A percentile compares a stretch with the other conserved stretches of the same genome.
Conservation (phyloP, 2,113 vertebrate species). For the Marmota monax region DNA sequence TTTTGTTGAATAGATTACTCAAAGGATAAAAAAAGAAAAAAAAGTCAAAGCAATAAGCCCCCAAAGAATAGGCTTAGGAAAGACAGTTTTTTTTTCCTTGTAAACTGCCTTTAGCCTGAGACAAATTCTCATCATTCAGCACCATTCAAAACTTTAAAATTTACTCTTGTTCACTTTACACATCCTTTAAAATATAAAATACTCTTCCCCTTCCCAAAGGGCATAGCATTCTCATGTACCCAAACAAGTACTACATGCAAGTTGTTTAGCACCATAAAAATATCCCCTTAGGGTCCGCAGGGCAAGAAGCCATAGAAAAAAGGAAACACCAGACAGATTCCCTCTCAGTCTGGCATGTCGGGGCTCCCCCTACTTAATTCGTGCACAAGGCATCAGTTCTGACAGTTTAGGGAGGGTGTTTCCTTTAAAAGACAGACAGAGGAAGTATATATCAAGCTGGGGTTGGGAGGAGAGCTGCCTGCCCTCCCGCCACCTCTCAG, state of each 20-base stretch:
- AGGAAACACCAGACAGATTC: constrained; percentile 69
- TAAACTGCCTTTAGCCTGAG: constrained; percentile 58
- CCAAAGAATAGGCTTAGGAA: constrained; percentile 80
- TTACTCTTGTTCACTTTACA: constrained; percentile 48
- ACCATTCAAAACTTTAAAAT: constrained; percentile 69
- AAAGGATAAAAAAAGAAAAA: background rate
- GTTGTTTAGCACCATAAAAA: constrained; percentile 71
- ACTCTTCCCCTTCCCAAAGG: constrained; percentile 52
- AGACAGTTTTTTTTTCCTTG: constrained; percentile 17
- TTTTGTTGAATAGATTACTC: constrained; percentile 85
- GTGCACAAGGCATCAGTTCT: constrained; percentile 61
- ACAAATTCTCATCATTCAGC: constrained; percentile 74
- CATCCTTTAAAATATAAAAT: constrained; percentile 73
- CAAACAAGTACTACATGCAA: constrained; percentile 60
- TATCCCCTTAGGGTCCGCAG: constrained; percentile 38
- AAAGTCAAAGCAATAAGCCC: constrained; percentile 74
- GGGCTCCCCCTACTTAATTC: constrained; percentile 58
- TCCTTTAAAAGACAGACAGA: constrained; percentile 62
- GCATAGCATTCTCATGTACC: constrained; percentile 40
- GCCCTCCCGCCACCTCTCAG: background rate
- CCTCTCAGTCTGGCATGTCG: constrained; percentile 51
- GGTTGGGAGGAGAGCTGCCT: accelerated
- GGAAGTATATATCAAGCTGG: background rate
- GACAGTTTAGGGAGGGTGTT: constrained; percentile 55
- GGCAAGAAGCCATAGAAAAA: constrained; percentile 54